Evolutionary conservation across 1,140 invertebrate genomes (phyloP).

Genomic region (Saxidomus purpurata): DNA sequence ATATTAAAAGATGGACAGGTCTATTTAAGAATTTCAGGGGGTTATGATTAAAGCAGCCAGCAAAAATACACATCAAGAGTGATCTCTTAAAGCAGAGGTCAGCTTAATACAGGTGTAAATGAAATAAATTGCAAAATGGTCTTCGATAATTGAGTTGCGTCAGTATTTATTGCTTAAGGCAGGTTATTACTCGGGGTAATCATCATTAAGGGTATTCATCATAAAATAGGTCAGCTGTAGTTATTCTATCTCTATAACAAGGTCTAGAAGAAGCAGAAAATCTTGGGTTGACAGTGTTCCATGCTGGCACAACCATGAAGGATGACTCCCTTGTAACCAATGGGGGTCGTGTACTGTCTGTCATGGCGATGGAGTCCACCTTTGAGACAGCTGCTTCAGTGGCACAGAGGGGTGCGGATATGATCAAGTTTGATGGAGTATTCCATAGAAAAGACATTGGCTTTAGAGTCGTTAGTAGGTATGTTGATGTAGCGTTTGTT

Average conservation of each 20-base stretch:
- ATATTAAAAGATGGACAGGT: too few relatives aligned
- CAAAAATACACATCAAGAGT: too few relatives aligned
- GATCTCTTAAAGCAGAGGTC: too few relatives aligned
- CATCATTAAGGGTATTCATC: too few relatives aligned
- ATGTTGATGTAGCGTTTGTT: background rate
- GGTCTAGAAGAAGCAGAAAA: slow-evolving; percentile 87
- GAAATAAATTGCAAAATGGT: too few relatives aligned
- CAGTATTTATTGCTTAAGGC: too few relatives aligned
- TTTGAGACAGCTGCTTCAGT: slow-evolving; percentile 90
- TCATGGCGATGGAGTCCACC: slow-evolving; percentile 90
- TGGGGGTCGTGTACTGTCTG: slow-evolving; percentile 96
- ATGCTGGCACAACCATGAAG: slow-evolving; percentile 87
- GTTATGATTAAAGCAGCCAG: too few relatives aligned
- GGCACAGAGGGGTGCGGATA: slow-evolving; percentile 89
- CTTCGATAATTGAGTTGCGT: too few relatives aligned
- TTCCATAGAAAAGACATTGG: slow-evolving; percentile 97
- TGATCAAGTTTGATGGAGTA: slow-evolving; percentile 94
- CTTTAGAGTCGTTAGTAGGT: slow-evolving; percentile 94
- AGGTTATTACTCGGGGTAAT: too few relatives aligned
- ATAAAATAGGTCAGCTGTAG: too few relatives aligned
- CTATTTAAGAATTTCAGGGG: too few relatives aligned
- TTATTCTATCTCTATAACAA: slow-evolving; percentile 79
- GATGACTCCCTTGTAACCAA: slow-evolving; percentile 91
- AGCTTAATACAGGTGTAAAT: too few relatives aligned
- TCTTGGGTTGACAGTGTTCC: slow-evolving; percentile 86